A percentile compares a stretch with the other conserved stretches of the same genome.
Conservation (phyloP, 2,113 vertebrate species). For the Anguilla rostrata region DNA sequence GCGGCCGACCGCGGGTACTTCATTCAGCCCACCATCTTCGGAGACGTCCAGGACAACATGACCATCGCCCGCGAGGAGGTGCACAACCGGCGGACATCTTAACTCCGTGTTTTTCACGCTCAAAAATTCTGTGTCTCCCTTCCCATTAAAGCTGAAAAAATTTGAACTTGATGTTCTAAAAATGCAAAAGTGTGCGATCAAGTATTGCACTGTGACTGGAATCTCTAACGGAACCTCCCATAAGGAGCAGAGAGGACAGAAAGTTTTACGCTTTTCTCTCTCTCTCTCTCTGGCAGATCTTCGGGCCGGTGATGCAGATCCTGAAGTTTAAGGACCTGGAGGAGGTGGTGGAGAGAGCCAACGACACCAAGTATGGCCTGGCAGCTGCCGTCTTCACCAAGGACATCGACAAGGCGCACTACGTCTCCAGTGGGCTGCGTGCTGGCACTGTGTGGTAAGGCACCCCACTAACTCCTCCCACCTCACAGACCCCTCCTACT, state of each 20-base stretch:
- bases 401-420: constrained; percentile 88
- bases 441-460: constrained; percentile 92
- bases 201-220: rapidly evolving
- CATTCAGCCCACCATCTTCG: constrained; percentile 93
- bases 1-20: constrained; percentile 93
- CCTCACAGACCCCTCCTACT: neutral
- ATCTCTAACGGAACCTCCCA: too few species aligned
- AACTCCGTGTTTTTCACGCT: too few species aligned
- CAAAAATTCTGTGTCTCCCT: too few species aligned
- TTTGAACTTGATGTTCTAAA: neutral
- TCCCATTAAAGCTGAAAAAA: neutral
- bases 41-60: constrained; percentile 90
- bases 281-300: constrained; percentile 75
- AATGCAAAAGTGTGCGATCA: too few species aligned
- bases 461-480: neutral
- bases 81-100: neutral
- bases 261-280: neutral
- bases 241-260: neutral
- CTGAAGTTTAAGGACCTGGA: constrained; percentile 90
- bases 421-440: constrained; percentile 80
- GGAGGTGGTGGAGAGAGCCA: constrained; percentile 88
- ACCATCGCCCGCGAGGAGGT: constrained; percentile 95
- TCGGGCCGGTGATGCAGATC: constrained; percentile 97
- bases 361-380: constrained; percentile 84
- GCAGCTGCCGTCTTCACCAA: constrained; percentile 90